Conservation (phyloP, 1,140 invertebrate species). For the Caenorhabditis latens region DNA sequence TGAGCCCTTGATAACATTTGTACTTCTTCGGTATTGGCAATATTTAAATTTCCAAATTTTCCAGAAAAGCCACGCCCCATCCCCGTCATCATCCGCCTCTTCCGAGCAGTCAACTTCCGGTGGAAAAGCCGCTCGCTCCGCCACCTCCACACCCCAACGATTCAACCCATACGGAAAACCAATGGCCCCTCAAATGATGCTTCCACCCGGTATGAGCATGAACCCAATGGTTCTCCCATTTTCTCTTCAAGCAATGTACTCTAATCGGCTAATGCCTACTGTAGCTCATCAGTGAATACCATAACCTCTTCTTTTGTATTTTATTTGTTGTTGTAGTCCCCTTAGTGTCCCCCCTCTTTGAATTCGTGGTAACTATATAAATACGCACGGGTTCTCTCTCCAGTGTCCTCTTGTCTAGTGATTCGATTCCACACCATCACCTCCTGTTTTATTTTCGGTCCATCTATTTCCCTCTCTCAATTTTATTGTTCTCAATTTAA, state of each 20-base stretch:
- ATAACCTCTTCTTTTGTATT: too few species aligned
- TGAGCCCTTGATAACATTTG: too few species aligned
- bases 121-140: background rate
- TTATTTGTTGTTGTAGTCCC: too few species aligned
- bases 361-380: background rate
- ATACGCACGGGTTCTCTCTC: background rate
- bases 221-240: constrained; percentile 9
- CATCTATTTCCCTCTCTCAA: background rate
- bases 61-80: constrained; percentile 56
- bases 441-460: background rate
- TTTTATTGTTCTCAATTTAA: constrained; percentile 54
- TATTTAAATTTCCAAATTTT: constrained; percentile 21
- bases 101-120: constrained; percentile 14
- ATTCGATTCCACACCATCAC: background rate
- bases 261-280: constrained; percentile 10
- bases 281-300: constrained; percentile 35
- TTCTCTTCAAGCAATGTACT: constrained; percentile 39
- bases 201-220: background rate
- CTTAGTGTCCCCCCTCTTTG: background rate
- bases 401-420: background rate
- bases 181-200: background rate
- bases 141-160: constrained; percentile 3
- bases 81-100: constrained; percentile 47
- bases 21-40: too few species aligned
- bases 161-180: constrained; percentile 38